Conservation (phyloP, 2,113 vertebrate genomes). For the Elanus axillaris region DNA sequence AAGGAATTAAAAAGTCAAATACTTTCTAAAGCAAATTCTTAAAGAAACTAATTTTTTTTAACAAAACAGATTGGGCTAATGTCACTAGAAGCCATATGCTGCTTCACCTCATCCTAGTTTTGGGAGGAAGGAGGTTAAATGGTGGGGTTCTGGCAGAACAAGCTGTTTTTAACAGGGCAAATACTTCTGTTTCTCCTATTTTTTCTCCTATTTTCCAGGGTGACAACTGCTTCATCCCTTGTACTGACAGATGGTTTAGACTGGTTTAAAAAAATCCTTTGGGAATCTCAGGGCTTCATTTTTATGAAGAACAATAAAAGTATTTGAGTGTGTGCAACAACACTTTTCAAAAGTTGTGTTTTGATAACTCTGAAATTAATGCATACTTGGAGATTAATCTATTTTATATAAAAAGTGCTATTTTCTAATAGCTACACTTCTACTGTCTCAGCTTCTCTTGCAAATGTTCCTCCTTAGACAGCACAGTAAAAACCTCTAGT, state of each 20-base stretch:
- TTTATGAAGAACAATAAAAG: not conserved
- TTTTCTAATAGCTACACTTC: not conserved
- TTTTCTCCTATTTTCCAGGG: not conserved
- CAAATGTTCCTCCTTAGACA: not conserved
- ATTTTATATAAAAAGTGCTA: not conserved
- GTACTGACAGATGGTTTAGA: not conserved
- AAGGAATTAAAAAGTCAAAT: not conserved
- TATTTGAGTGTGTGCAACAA: not conserved
- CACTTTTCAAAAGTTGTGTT: not conserved
- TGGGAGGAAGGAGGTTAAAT: not conserved
- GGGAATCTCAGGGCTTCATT: not conserved
- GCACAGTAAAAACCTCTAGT: not conserved
- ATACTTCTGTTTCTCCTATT: not conserved
- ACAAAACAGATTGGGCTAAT: not conserved
- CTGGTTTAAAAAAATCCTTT: not conserved
- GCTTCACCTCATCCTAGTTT: not conserved
- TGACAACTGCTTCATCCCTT: not conserved
- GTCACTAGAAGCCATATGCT: not conserved
- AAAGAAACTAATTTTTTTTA: not conserved
- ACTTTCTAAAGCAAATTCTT: not conserved
- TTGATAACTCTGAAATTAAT: not conserved
- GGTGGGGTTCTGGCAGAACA: not conserved
- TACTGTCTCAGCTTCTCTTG: not conserved
- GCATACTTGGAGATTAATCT: not conserved
- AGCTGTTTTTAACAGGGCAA: not conserved